Evolutionary conservation across 2,888 invertebrate genomes (phyloP).

Genomic region (Lissocephala sabroskyi): DNA sequence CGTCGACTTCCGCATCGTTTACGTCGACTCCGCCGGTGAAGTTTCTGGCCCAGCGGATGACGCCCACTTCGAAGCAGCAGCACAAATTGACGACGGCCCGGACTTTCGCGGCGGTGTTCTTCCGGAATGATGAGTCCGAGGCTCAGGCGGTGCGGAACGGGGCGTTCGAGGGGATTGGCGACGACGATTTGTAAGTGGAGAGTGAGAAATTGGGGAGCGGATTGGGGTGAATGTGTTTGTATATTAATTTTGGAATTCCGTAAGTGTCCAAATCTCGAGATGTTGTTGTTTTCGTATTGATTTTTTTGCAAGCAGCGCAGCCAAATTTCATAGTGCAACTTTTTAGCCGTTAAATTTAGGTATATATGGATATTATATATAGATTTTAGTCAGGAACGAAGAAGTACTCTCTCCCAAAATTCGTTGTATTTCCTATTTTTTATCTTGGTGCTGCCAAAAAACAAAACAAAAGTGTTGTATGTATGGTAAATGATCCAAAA

Average conservation of each 20-base stretch:
- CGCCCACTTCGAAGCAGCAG: slow-evolving; percentile 70
- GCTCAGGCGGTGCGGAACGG: slow-evolving; percentile 83
- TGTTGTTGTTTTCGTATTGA: background rate
- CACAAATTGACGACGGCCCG: slow-evolving; percentile 75
- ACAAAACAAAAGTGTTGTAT: slow-evolving; percentile 14
- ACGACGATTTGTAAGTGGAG: slow-evolving; percentile 88
- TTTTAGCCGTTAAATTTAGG: slow-evolving; percentile 26
- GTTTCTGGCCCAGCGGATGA: slow-evolving; percentile 79
- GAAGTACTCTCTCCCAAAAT: slow-evolving; percentile 6
- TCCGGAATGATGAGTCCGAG: slow-evolving; percentile 79
- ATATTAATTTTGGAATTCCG: background rate
- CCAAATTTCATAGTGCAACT: slow-evolving; percentile 33
- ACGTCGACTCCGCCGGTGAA: slow-evolving; percentile 58
- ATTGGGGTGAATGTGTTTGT: slow-evolving; percentile 7
- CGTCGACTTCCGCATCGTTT: slow-evolving; percentile 22
- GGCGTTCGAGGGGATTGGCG: slow-evolving; percentile 95
- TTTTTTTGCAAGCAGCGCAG: slow-evolving; percentile 24
- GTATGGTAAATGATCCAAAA: too few relatives aligned
- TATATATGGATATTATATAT: too few relatives aligned
- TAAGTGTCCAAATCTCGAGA: slow-evolving; percentile 12
- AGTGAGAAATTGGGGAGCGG: too few relatives aligned
- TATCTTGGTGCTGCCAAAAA: slow-evolving; percentile 42
- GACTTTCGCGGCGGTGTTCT: slow-evolving; percentile 76
- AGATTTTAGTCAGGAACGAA: slow-evolving; percentile 10
- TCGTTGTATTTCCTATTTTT: too few relatives aligned